These are phyloP conservation scores for Rhabditophanes sp. DNA, from an alignment of 2,888 invertebrate genomes.

Conservation along the genomic window DNA sequence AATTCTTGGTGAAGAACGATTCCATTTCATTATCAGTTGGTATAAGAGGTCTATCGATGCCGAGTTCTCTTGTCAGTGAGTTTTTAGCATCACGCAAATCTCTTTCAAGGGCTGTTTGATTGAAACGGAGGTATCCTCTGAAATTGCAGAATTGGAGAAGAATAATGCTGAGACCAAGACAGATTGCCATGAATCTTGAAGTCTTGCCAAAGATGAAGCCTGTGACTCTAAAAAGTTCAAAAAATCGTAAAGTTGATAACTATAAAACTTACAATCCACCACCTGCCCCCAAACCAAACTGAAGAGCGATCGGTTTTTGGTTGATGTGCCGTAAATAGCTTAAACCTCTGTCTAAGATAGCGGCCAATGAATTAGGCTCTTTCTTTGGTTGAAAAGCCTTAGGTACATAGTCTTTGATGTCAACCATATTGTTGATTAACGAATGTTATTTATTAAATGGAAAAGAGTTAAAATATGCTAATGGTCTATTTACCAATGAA, in stretches of 20 bases:
- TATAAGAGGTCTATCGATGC: conserved; percentile 5
- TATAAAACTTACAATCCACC: conserved; percentile 17
- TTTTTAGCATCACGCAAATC: conserved; percentile 13
- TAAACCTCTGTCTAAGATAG: conserved; percentile 10
- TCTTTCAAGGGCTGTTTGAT: conserved; percentile 14
- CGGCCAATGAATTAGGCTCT: too few species aligned
- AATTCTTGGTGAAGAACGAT: conserved; percentile 17
- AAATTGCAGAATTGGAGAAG: conserved; percentile 27
- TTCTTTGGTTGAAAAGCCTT: too few species aligned
- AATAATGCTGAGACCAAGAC: too few species aligned
- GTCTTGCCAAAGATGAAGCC: conserved; percentile 23
- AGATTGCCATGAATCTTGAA: conserved; percentile 17
- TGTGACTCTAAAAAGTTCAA: conserved; percentile 15
- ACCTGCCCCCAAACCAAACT: conserved; percentile 17
- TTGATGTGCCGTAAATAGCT: conserved; percentile 14
- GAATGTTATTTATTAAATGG: too few species aligned
- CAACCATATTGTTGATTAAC: too few species aligned
- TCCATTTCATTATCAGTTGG: conserved; percentile 11
- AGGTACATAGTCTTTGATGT: too few species aligned
- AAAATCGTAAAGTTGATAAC: too few species aligned
- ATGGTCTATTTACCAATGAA: too few species aligned
- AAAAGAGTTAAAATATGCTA: too few species aligned
- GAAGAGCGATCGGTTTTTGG: conserved; percentile 14
- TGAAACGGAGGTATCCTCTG: conserved; percentile 23
- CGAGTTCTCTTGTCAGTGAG: conserved; percentile 8